Conservation (phyloP, 2,888 invertebrate genomes). For the Leucozona laternaria region DNA sequence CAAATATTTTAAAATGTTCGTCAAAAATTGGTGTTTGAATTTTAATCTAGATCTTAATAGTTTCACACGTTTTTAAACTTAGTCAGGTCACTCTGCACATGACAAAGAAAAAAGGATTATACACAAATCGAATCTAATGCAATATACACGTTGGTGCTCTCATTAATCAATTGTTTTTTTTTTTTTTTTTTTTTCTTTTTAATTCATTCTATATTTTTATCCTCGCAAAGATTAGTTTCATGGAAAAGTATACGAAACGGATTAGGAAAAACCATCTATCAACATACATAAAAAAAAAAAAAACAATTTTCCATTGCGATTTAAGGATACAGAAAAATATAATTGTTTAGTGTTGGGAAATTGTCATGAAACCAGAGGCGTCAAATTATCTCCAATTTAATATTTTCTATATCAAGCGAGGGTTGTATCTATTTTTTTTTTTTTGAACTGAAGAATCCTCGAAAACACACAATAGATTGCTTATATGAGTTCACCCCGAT, state of each 20-base stretch:
- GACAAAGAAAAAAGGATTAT: background rate
- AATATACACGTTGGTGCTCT: constrained; percentile 28
- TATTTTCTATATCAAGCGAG: constrained; percentile 21
- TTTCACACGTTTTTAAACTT: no score
- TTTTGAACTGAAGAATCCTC: background rate
- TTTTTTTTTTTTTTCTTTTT: background rate
- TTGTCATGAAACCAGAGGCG: constrained; percentile 49
- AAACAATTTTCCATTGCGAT: constrained; percentile 11
- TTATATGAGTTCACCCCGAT: constrained; percentile 49
- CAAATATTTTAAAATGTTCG: no score
- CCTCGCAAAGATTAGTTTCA: constrained; percentile 12
- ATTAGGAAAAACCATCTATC: constrained; percentile 24
- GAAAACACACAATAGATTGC: constrained; percentile 51
- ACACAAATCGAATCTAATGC: constrained; percentile 28
- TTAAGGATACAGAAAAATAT: constrained; percentile 34
- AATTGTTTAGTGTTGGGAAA: constrained; percentile 44
- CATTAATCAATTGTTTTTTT: constrained; percentile 57
- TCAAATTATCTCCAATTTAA: constrained; percentile 61
- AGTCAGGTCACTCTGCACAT: background rate
- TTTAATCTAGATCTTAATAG: no score
- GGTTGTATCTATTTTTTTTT: background rate
- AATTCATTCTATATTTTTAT: constrained; percentile 28
- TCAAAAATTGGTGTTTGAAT: no score
- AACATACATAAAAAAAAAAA: background rate
- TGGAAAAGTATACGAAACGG: background rate